A percentile compares a stretch with the other conserved stretches of the same genome.
These are phyloP conservation scores for Tautogolabrus adspersus DNA, from an alignment of 2,113 vertebrate species.

Conservation along the genomic window DNA sequence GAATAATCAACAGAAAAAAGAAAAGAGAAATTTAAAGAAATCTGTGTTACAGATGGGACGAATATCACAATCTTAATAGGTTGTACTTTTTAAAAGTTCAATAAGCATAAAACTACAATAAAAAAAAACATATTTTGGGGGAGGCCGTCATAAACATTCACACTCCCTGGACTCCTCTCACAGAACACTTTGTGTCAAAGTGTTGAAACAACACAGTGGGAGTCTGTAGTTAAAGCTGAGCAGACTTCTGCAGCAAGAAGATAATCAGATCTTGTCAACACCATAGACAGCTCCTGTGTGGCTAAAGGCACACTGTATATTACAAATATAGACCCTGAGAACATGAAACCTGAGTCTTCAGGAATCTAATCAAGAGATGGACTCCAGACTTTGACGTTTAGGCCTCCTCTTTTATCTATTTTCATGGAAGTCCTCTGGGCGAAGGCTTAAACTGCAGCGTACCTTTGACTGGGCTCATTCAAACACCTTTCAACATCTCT, in stretches of 20 bases:
- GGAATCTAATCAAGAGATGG: constrained; percentile 45
- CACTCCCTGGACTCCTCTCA: not conserved
- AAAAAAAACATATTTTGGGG: not conserved
- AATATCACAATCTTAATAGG: too few species aligned
- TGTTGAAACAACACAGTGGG: not conserved
- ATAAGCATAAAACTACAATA: too few species aligned
- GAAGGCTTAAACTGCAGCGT: constrained; percentile 54
- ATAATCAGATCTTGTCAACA: not conserved
- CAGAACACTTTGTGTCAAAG: constrained; percentile 22
- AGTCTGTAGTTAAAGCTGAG: constrained; percentile 6
- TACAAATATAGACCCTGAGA: constrained; percentile 15
- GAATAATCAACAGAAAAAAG: too few species aligned
- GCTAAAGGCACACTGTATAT: not conserved
- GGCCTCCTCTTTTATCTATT: constrained; percentile 57
- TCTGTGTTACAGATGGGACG: too few species aligned
- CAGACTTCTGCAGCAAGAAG: not conserved
- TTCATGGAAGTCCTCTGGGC: constrained; percentile 43
- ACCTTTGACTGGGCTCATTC: constrained; percentile 61
- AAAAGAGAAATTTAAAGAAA: too few species aligned
- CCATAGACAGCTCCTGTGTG: not conserved
- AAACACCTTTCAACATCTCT: constrained; percentile 69
- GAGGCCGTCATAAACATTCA: not conserved
- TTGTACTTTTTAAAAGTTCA: too few species aligned
- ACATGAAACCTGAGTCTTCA: constrained; percentile 27
- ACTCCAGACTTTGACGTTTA: constrained; percentile 43